Evolutionary conservation across 2,113 vertebrate species (phyloP).

Genomic region (Calidris pygmaea): DNA sequence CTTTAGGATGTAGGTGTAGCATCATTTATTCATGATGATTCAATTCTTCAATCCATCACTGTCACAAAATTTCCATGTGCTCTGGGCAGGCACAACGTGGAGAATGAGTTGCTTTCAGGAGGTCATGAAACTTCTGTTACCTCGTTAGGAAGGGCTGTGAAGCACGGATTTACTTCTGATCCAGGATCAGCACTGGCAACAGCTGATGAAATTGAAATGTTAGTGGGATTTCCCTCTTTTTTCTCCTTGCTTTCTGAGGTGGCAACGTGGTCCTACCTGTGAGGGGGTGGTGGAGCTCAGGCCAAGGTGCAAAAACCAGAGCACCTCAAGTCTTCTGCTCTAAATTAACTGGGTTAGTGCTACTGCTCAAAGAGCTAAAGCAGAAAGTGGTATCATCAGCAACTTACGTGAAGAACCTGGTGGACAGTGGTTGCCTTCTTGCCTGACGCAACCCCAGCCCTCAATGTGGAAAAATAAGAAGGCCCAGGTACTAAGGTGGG

Average conservation of each 20-base stretch:
- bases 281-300: not conserved
- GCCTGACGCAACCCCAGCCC: not conserved
- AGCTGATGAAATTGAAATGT: not conserved
- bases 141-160: not conserved
- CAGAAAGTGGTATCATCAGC: not conserved
- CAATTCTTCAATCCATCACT: not conserved
- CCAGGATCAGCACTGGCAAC: not conserved
- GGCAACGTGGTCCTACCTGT: not conserved
- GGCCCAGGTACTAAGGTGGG: fast-evolving
- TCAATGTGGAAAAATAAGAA: fast-evolving
- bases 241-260: not conserved
- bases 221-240: not conserved
- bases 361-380: not conserved
- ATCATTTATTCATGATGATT: not conserved
- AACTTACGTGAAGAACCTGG: not conserved
- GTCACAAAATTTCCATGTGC: not conserved
- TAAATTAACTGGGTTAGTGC: not conserved
- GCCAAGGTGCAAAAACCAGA: not conserved
- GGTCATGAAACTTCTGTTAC: not conserved
- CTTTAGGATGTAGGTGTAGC: not conserved
- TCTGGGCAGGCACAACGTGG: not conserved
- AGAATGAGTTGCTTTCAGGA: not conserved
- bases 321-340: not conserved
- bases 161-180: not conserved
- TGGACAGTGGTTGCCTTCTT: not conserved